These are phyloP conservation scores for Oxyteleia sp. DNA, from an alignment of 2,888 invertebrate species.

Conservation along the genomic window DNA sequence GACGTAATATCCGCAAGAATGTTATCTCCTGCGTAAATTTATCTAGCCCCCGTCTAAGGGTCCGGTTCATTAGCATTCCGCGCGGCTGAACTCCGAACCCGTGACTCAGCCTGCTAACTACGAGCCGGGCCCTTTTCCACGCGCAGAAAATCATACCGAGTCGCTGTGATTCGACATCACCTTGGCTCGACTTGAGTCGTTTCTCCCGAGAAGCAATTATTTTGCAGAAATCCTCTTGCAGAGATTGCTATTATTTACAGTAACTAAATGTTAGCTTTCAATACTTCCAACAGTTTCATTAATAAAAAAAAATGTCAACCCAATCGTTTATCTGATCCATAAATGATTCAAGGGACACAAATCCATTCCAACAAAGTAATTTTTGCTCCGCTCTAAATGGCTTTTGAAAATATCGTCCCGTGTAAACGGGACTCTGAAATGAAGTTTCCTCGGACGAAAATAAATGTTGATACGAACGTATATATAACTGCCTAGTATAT, in stretches of 20 bases:
- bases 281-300: no score
- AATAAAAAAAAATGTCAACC: not conserved
- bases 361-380: conserved; percentile 39
- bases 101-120: conserved; percentile 24
- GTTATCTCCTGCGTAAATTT: conserved; percentile 49
- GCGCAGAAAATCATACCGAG: not conserved
- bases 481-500: conserved; percentile 64
- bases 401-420: conserved; percentile 34
- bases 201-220: not conserved
- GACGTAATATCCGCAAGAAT: conserved; percentile 64
- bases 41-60: conserved; percentile 22
- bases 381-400: conserved; percentile 34
- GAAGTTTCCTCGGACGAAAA: conserved; percentile 42
- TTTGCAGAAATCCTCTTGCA: no score
- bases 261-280: no score
- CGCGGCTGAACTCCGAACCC: conserved; percentile 55
- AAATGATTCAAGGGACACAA: conserved; percentile 14
- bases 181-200: not conserved
- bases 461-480: conserved; percentile 50
- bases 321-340: not conserved
- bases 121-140: not conserved
- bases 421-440: not conserved
- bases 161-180: not conserved
- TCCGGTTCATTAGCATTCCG: conserved; percentile 58
- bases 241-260: no score